Percentiles rank a stretch among this genome's conserved stretches.
Conservation (phyloP, 2,797 vertebrate species). For the Phoebastria nigripes region DNA sequence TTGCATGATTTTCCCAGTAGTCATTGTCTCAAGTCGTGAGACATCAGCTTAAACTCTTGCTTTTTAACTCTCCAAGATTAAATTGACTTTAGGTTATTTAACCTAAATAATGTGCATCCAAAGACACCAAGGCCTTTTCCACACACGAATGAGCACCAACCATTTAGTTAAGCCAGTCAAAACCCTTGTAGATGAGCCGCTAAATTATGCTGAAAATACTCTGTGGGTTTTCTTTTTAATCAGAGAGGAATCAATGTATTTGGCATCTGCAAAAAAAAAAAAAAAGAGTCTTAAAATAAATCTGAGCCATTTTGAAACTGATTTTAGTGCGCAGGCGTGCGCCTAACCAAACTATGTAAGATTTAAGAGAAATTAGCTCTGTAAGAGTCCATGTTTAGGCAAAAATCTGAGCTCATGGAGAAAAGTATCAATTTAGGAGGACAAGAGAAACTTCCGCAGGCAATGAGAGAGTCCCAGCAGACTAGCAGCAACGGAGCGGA, state of each 20-base stretch:
- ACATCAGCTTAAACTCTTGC: neutral
- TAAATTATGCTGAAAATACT: conserved; percentile 43
- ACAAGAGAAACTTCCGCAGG: neutral
- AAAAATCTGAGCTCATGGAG: neutral
- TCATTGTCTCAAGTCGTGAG: neutral
- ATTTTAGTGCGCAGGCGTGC: neutral
- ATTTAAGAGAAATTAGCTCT: neutral
- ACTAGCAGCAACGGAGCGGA: neutral
- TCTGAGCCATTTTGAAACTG: neutral
- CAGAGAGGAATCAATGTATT: neutral
- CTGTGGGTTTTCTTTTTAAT: neutral
- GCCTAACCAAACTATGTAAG: neutral
- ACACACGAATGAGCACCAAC: neutral
- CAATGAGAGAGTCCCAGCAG: conserved; percentile 2
- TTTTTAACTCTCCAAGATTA: neutral
- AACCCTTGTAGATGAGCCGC: neutral
- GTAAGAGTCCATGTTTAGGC: neutral
- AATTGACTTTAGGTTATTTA: neutral
- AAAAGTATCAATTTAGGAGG: neutral
- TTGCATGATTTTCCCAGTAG: neutral
- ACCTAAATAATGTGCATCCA: neutral
- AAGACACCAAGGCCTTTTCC: neutral
- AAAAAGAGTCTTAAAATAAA: neutral
- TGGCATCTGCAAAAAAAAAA: neutral
- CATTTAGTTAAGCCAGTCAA: neutral